These are phyloP conservation scores for Liparis tanakae DNA, from an alignment of 2,797 vertebrate genomes.

Conservation along the genomic window DNA sequence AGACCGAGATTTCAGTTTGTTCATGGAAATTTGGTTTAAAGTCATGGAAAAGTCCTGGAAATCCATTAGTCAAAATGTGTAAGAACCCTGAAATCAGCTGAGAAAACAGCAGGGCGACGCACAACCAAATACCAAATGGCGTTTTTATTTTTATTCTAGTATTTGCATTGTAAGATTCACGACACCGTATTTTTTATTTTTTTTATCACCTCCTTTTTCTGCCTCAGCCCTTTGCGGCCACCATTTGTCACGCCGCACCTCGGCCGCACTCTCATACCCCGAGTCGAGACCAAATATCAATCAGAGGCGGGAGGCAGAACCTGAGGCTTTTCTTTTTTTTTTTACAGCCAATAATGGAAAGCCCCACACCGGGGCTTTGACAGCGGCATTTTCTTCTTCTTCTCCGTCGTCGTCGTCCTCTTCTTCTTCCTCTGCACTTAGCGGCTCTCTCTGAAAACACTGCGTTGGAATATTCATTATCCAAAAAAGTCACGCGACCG, in stretches of 20 bases:
- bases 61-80: no score
- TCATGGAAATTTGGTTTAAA: no score
- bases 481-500: no score
- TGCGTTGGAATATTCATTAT: no score
- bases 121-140: not conserved
- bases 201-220: constrained; percentile 28
- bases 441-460: no score
- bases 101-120: not conserved
- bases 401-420: not conserved
- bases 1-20: no score
- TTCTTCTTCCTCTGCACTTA: no score
- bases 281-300: constrained; percentile 44
- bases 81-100: no score
- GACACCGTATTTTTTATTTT: not conserved
- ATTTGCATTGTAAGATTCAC: constrained; percentile 35
- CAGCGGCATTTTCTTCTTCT: constrained; percentile 16
- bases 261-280: constrained; percentile 8
- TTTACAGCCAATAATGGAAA: constrained; percentile 46
- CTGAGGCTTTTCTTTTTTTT: constrained; percentile 45
- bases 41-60: no score
- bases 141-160: constrained; percentile 13
- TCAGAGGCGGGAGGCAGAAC: constrained; percentile 44
- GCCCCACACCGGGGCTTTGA: constrained; percentile 18
- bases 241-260: constrained; percentile 32
- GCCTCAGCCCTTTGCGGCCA: not conserved